Conservation (phyloP, 1,140 invertebrate genomes). For the Drosophila arizonae region DNA sequence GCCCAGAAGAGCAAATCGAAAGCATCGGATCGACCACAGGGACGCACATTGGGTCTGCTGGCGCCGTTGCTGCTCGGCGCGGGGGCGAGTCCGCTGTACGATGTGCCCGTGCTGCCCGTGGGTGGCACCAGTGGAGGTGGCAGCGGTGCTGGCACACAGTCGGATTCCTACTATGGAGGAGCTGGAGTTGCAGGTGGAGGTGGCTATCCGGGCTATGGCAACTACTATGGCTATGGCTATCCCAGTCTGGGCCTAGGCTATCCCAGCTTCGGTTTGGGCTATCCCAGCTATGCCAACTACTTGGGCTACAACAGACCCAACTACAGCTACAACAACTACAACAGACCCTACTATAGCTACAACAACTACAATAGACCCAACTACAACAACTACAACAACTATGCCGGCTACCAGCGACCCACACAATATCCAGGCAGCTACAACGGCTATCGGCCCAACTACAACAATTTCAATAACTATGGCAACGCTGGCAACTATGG, state of each 20-base stretch:
- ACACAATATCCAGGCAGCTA: no score
- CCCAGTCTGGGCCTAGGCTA: constrained; percentile 48
- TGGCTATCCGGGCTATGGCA: constrained; percentile 14
- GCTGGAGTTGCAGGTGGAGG: constrained; percentile 21
- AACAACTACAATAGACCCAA: constrained; percentile 13
- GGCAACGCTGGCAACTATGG: background rate
- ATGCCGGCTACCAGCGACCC: no score
- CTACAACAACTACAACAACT: no score
- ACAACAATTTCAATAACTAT: constrained; percentile 11
- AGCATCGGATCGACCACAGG: constrained; percentile 32
- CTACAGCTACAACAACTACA: constrained; percentile 49
- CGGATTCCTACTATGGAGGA: constrained; percentile 58
- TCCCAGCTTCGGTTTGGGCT: constrained; percentile 47
- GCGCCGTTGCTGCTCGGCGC: constrained; percentile 57
- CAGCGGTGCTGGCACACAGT: constrained; percentile 39
- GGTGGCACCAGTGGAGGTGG: background rate
- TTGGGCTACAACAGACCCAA: constrained; percentile 38
- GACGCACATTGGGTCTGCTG: constrained; percentile 67
- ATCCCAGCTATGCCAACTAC: constrained; percentile 43
- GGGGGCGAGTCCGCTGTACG: constrained; percentile 32
- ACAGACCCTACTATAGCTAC: constrained; percentile 50
- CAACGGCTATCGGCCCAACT: no score
- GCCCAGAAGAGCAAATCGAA: constrained; percentile 32
- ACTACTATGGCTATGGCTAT: constrained; percentile 51
- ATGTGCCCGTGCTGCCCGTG: constrained; percentile 45